These are phyloP conservation scores for Tiaroga cobitis DNA, from an alignment of 2,797 vertebrate genomes.

Conservation along the genomic window DNA sequence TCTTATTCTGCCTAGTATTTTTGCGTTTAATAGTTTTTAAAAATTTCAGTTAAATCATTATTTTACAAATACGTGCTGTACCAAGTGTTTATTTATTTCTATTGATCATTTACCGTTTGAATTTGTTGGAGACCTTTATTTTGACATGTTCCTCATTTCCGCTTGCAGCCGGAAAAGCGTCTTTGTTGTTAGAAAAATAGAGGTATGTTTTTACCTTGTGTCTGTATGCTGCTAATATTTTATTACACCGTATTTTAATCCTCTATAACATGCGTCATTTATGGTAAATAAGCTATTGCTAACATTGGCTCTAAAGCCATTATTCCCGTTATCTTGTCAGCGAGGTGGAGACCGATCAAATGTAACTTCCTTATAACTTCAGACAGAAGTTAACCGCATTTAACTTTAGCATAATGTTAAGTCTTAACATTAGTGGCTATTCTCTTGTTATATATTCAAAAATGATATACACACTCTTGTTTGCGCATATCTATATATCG, in stretches of 20 bases:
- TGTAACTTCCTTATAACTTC: constrained; percentile 19
- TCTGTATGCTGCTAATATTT: neutral
- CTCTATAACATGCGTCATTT: neutral
- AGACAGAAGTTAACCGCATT: neutral
- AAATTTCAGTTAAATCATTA: neutral
- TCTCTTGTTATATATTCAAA: neutral
- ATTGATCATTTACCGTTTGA: neutral
- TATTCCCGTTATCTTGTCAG: neutral
- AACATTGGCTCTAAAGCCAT: neutral
- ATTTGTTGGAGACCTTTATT: neutral
- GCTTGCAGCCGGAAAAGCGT: constrained; percentile 1
- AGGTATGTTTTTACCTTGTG: neutral
- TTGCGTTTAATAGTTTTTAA: too few species aligned
- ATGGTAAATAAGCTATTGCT: neutral
- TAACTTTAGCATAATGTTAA: neutral
- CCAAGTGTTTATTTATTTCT: neutral
- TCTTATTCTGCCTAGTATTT: too few species aligned
- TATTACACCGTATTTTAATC: neutral
- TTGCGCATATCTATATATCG: neutral
- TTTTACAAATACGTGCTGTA: too few species aligned
- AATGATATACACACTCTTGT: neutral
- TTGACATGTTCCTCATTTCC: neutral
- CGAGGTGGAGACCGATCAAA: constrained; percentile 20
- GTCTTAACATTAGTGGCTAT: neutral
- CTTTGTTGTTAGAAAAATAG: constrained; percentile 32